Evolutionary conservation across 2,888 invertebrate species (phyloP).

Genomic region (Dendrolimus houi): DNA sequence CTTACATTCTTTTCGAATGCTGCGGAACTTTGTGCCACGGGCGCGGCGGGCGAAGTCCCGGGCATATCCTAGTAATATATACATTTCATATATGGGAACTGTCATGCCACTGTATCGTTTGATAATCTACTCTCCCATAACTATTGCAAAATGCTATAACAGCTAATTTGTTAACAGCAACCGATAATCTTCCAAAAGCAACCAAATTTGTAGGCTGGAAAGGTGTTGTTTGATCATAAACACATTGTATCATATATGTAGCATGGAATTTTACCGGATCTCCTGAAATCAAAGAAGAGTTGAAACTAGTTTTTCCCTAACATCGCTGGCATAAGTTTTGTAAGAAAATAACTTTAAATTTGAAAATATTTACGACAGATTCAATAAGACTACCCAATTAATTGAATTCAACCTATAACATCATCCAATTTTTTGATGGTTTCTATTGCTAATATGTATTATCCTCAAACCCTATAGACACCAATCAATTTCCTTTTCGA

Average conservation of each 20-base stretch:
- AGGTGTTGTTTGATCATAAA: constrained; percentile 51
- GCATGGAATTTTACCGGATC: constrained; percentile 89
- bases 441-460: no score
- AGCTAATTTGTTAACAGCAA: constrained; percentile 86
- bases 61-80: neutral
- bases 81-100: constrained; percentile 25
- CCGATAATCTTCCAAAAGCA: constrained; percentile 82
- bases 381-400: no score
- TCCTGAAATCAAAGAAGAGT: constrained; percentile 68
- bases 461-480: no score
- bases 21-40: no score
- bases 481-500: no score
- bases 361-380: no score
- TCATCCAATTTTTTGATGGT: no score
- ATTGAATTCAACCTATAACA: no score
- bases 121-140: constrained; percentile 61
- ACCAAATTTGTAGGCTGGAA: constrained; percentile 77
- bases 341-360: no score
- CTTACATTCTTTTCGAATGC: no score
- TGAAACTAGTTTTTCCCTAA: constrained; percentile 1
- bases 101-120: constrained; percentile 78
- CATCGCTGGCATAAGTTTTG: no score
- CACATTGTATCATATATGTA: constrained; percentile 84
- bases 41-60: no score
- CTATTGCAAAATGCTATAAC: constrained; percentile 78